Evolutionary conservation across 1,140 invertebrate genomes (phyloP).

Genomic region (Calosoma granatense): DNA sequence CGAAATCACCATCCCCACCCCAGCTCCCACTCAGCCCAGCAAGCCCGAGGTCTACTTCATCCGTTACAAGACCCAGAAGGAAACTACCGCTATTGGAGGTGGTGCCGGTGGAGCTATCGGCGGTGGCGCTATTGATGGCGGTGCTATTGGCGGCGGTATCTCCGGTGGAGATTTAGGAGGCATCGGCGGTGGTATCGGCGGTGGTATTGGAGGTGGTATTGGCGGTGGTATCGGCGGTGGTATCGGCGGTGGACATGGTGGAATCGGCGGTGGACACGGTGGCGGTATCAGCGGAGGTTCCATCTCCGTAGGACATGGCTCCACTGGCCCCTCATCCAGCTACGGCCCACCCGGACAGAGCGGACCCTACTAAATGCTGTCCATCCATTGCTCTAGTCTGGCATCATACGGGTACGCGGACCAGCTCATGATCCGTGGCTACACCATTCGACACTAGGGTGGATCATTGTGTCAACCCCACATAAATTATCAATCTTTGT

Average conservation of each 20-base stretch:
- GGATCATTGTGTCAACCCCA: no score
- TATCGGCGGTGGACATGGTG: conserved; percentile 24
- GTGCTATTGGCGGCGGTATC: conserved; percentile 13
- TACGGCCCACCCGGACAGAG: neutral
- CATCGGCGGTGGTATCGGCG: conserved; percentile 8
- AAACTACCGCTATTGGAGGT: conserved; percentile 37
- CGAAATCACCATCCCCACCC: conserved; percentile 62
- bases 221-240: conserved; percentile 45
- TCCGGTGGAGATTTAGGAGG: conserved; percentile 23
- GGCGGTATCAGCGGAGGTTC: no score
- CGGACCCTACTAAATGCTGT: neutral
- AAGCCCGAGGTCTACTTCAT: conserved; percentile 84
- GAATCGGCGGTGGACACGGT: neutral
- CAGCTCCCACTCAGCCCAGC: conserved; percentile 64
- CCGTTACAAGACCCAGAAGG: conserved; percentile 72
- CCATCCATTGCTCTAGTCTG: no score
- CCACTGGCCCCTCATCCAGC: neutral
- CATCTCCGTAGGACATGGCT: no score
- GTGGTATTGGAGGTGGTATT: neutral
- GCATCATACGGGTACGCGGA: no score
- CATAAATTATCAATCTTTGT: no score
- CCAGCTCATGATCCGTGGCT: no score
- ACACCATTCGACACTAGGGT: no score
- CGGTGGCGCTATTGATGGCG: conserved; percentile 23
- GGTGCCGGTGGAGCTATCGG: conserved; percentile 27